These are phyloP conservation scores for Tenodera sinensis DNA, from an alignment of 2,888 invertebrate species.

Conservation along the genomic window DNA sequence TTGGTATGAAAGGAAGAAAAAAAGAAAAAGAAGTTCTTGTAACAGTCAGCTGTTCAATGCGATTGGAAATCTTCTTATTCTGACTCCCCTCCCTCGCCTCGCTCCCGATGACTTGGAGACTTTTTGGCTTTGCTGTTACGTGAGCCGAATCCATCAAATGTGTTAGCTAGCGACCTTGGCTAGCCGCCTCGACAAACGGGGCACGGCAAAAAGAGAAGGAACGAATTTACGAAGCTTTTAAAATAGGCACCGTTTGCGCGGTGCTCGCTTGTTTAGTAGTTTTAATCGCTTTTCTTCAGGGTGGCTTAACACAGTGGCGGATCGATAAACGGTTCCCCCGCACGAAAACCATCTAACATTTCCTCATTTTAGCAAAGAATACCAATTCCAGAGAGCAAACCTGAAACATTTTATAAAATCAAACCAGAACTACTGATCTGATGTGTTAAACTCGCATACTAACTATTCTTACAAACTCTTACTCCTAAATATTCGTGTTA, in stretches of 20 bases:
- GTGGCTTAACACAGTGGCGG: background rate
- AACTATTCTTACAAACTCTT: too few species aligned
- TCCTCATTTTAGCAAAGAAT: too few species aligned
- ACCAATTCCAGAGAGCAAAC: too few species aligned
- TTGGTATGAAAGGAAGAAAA: background rate
- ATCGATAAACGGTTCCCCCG: background rate
- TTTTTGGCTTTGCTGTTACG: background rate
- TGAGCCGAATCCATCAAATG: background rate
- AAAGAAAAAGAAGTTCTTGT: background rate
- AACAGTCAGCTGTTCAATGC: background rate
- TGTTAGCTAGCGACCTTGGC: background rate
- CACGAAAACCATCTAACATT: background rate
- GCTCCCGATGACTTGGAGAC: background rate
- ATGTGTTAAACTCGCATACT: too few species aligned
- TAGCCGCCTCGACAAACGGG: background rate
- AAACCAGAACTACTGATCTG: too few species aligned
- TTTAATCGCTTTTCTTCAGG: background rate
- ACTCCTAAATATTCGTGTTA: too few species aligned
- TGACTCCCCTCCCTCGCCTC: background rate
- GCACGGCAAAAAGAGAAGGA: background rate
- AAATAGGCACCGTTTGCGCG: background rate
- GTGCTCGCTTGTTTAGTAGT: background rate
- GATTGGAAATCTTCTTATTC: background rate
- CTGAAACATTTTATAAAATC: too few species aligned
- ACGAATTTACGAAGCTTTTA: background rate